A percentile compares a stretch with the other conserved stretches of the same genome.
phyloP scores from a whole-genome alignment of 1,140 invertebrate genomes.

The Euura lappo region DNA sequence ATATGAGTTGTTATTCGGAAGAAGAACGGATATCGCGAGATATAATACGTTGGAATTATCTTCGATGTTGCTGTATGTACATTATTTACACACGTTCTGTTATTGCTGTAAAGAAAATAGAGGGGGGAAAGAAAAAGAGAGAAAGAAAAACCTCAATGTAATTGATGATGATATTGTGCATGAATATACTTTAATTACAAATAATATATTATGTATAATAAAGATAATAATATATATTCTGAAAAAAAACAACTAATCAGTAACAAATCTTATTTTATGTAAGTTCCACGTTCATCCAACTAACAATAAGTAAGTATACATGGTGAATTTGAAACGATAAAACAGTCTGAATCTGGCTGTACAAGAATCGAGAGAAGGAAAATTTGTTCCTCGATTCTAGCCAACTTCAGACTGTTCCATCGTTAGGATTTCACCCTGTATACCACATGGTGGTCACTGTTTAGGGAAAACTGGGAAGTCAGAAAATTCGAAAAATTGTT shows the following conservation, averaged over 20 bases:
- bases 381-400: too few species aligned
- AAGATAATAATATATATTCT: not conserved
- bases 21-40: not conserved
- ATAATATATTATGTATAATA: not conserved
- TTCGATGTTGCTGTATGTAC: not conserved
- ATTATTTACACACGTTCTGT: not conserved
- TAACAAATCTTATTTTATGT: not conserved
- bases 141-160: not conserved
- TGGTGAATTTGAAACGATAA: too few species aligned
- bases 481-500: too few species aligned
- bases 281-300: not conserved
- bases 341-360: too few species aligned
- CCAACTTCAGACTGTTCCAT: too few species aligned
- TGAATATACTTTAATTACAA: not conserved
- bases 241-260: too few species aligned
- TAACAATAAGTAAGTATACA: too few species aligned
- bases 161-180: not conserved
- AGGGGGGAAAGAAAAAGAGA: not conserved
- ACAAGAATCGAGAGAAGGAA: too few species aligned
- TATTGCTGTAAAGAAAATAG: not conserved
- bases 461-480: too few species aligned
- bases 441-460: too few species aligned
- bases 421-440: too few species aligned
- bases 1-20: constrained; percentile 1
- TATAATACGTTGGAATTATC: not conserved